Evolutionary conservation across 2,888 invertebrate species (phyloP), one percentile per base, ranked within the genome.

Genomic region (Eupithecia insigniata): DNA sequence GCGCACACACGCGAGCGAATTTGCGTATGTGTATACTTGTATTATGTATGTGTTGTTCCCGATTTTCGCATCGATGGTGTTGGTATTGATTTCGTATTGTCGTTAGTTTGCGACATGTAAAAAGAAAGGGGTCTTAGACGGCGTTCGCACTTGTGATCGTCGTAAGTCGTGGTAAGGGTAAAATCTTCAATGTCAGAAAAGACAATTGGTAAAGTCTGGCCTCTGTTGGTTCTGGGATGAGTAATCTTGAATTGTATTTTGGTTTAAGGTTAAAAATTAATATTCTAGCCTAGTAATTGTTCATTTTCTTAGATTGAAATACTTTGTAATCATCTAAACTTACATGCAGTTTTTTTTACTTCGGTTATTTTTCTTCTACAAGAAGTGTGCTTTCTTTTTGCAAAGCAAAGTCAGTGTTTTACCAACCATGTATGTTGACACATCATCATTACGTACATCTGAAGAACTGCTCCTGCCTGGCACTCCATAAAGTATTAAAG

Each of bases 11-110:
- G 76, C 80, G 77, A 72, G 69, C 70, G 70, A 64, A 73, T 34
- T 68, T 72, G 67, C 71, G 74, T 75, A 74, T 76, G 80, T 81
- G 83, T 88, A 22, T 22, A 26, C 34, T 30, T 73, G 60, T 71
- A 39, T 55, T 62, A 87, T 87, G 87, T 86, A 86, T 85, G 86
- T 86, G 87, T 90, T 91, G 92, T 92, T 92, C 91, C 90, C 92
- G 90, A 91, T 90, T 91, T 93, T 93, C 92, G 92, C 93, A 92
- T 93, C 93, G 92, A 93, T 92, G 93, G 93, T 93, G 93, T 92
- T 89, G 84, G 93, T 94, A 93, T 94, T 94, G 93, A 94, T 94
- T 94, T 92, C 91, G 91, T 92, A 93, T 93, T 93, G 93, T 93
- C 93, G 94, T 93, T 93, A 92, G 92, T 88, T 86, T 83, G 91